Base-by-base conservation (phyloP, 2,888 invertebrate genomes). In the Merodon equestris region DNA sequence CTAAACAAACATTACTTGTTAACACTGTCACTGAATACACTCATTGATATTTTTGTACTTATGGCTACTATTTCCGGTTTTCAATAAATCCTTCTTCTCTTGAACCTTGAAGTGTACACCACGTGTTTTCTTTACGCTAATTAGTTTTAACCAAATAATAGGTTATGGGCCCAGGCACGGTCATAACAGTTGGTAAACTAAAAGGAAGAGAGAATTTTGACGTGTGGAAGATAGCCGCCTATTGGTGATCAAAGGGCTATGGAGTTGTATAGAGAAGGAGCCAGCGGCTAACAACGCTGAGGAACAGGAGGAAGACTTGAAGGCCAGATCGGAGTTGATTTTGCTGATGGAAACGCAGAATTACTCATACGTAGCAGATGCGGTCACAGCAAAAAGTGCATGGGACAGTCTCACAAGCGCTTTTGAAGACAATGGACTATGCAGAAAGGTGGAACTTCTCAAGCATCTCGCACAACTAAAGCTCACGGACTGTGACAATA, bases 181-280 rank as follows among this genome's bases (percentile, higher is more conserved):
- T 36, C 36, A 18, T 47, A 5, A 15, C 15, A 13, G 17, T 68
- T 14, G 79, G 64, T 44, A 56, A 61, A 13, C 36, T 81, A 14
- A 53, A 54, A 19, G 82, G 74, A 0, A 81, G 82, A 18, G 81
- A 83, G 42, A 83, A 82, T 50, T 74, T 73, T 36, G 76, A 82
- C 45, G 58, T 36, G 50, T 86, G 84, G 87, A 87, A 81, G 85
- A 88, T 86, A 15, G 58, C 70, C 9, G 68, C 68, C 5, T 67
- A 81, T 47, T 83, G 1, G 71, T 72, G 5, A 66, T 79, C n/a
- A 81, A 81, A 45, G 61, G 68, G 9, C 56, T 77, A 34, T 81
- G 74, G 67, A 44, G 66, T 10, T 51, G 45, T 17, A 50, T 74
- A 7, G 50, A 68, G 13, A 13, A 7, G 5, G 61, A 18, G 27